Evolutionary conservation across 2,888 invertebrate species (phyloP), one percentile per base, ranked within the genome.

Genomic region (Agriopis aurantiaria): DNA sequence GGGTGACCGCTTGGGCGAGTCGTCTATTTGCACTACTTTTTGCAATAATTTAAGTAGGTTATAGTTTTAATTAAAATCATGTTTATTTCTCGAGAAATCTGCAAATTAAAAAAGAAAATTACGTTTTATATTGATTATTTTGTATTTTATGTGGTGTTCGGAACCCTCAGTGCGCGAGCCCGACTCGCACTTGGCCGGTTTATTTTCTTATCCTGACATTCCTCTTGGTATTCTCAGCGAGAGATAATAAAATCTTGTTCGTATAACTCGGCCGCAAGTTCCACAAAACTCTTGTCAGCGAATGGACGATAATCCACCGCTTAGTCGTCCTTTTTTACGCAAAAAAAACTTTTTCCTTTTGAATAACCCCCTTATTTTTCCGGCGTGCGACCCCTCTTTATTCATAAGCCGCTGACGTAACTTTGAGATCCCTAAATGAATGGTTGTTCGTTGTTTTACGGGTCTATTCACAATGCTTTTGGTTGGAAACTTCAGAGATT

Each of bases 401-500:
- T 93, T 92, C 92, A 93, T 92, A 92, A 92, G 91, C 89, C 88
- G 80, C 88, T 90, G 90, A 91, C 90, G 92, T 89, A 91, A 92
- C 91, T 91, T 88, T 86, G 89, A 91, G 89, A 89, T 86, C 88
- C 91, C 88, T 90, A 92, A 94, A 93, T 93, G 91, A 93, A 93
- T 90, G 93, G 93, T 86, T 92, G 92, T 93, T 93, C 91, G 89
- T 92, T 93, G 91, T 94, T 94, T 94, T 93, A 94, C 92, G 92
- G 90, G 88, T 91, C 91, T 92, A 91, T 92, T 91, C 89, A 90
- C 91, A 90, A 90, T 90, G 91, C 85, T 88, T 93, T 89, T 88
- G 89, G 85, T 88, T 89, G 88, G 85, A 87, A 91, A 91, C 87
- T 90, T 91, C 86, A 85, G 87, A 88, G 92, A 92, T 93, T 93